Conservation (phyloP, 2,113 vertebrate genomes). For the Cryptomyrus ogoouensis region DNA sequence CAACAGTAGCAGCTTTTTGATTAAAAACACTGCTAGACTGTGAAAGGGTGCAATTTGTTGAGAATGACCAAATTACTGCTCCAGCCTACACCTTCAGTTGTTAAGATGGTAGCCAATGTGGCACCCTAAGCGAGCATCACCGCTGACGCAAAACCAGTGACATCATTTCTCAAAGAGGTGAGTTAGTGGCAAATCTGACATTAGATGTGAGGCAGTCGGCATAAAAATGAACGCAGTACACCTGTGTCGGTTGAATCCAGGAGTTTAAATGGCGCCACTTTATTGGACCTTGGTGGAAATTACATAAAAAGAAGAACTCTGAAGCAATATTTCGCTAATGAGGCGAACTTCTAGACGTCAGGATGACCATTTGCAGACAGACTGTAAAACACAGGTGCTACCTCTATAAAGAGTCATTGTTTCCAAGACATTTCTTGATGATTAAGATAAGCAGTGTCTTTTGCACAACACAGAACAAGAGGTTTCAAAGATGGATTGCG, state of each 20-base stretch:
- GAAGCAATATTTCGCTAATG: background rate
- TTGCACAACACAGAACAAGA: conserved; percentile 27
- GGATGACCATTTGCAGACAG: background rate
- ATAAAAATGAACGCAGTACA: background rate
- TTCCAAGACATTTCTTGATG: background rate
- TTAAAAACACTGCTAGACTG: conserved; percentile 37
- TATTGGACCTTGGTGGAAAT: background rate
- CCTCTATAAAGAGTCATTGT: background rate
- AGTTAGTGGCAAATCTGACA: background rate
- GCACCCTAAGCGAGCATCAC: background rate
- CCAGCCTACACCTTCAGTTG: background rate
- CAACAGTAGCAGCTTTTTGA: conserved; percentile 31
- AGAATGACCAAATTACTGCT: background rate
- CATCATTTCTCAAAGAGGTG: background rate
- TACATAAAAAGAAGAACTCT: background rate
- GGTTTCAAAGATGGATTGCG: background rate
- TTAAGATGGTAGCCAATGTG: background rate
- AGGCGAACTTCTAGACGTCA: background rate
- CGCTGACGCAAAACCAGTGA: background rate
- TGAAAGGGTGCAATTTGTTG: background rate
- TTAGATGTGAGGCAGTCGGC: background rate
- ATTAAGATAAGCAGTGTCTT: background rate
- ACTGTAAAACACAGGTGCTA: too few species aligned
- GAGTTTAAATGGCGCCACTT: background rate
- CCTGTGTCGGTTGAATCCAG: background rate